Percentiles rank a stretch among this genome's conserved stretches.
Conservation (phyloP, 2,888 invertebrate species). For the Alitta virens region DNA sequence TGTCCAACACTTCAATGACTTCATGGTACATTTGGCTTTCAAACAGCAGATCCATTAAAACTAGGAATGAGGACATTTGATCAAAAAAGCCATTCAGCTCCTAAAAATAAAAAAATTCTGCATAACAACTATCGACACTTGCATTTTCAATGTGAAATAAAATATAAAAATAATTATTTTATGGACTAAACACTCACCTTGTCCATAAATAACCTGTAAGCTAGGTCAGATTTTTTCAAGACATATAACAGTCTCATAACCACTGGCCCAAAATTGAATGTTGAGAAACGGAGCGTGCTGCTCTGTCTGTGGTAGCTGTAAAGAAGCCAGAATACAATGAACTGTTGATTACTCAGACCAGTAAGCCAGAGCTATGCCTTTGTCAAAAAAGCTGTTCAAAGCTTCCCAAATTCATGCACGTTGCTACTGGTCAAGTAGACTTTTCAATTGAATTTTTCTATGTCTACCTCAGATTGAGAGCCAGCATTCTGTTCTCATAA, state of each 20-base stretch:
- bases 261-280: slow-evolving; percentile 78
- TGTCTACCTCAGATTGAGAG: too few species aligned
- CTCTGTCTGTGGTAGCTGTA: slow-evolving; percentile 71
- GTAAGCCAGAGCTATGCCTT: too few species aligned
- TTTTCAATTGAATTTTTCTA: too few species aligned
- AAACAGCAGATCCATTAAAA: slow-evolving; percentile 72
- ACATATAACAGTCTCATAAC: slow-evolving; percentile 76
- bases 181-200: slow-evolving; percentile 54
- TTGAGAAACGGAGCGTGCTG: slow-evolving; percentile 70
- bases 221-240: slow-evolving; percentile 69
- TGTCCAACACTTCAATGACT: slow-evolving; percentile 67
- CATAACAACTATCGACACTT: too few species aligned
- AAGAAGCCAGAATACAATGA: slow-evolving; percentile 28
- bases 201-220: slow-evolving; percentile 56
- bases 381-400: too few species aligned
- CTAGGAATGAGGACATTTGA: slow-evolving; percentile 68
- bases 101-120: slow-evolving; percentile 57
- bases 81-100: slow-evolving; percentile 70
- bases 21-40: slow-evolving; percentile 69
- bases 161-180: too few species aligned
- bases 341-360: not conserved
- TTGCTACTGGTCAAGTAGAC: too few species aligned
- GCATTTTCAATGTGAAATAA: too few species aligned
- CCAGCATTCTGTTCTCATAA: too few species aligned
- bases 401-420: too few species aligned